Percentiles rank a stretch among this genome's conserved stretches.
Conservation (phyloP, 2,888 invertebrate genomes). For the Slavum lentiscoides region DNA sequence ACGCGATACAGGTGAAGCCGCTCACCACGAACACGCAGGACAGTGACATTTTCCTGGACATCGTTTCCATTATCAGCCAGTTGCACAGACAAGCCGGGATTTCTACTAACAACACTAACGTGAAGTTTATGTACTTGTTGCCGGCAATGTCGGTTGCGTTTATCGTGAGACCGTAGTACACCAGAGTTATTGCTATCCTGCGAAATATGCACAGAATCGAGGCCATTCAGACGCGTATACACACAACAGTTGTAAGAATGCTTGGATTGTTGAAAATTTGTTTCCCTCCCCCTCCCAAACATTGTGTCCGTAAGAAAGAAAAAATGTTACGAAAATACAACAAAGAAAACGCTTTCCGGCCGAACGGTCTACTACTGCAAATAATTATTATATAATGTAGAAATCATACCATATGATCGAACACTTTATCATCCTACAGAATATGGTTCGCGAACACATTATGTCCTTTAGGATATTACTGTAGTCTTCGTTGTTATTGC, state of each 20-base stretch:
- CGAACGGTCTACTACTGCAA: no score
- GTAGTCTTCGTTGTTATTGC: neutral
- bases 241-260: no score
- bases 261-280: no score
- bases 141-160: conserved; percentile 76
- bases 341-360: no score
- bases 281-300: no score
- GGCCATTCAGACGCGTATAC: no score
- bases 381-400: no score
- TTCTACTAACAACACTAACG: conserved; percentile 58
- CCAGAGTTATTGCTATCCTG: conserved; percentile 73
- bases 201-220: no score
- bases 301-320: no score
- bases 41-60: conserved; percentile 42
- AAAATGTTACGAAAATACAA: no score
- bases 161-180: conserved; percentile 75
- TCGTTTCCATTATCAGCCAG: conserved; percentile 54
- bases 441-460: conserved; percentile 10
- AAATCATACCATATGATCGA: conserved; percentile 28
- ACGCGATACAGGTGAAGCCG: conserved; percentile 61
- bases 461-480: conserved; percentile 15
- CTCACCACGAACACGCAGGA: conserved; percentile 52
- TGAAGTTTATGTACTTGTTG: conserved; percentile 75
- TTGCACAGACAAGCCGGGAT: conserved; percentile 57
- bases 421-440: conserved; percentile 16